Base-by-base conservation (phyloP, 2,888 invertebrate species). In the Watsonalla binaria region DNA sequence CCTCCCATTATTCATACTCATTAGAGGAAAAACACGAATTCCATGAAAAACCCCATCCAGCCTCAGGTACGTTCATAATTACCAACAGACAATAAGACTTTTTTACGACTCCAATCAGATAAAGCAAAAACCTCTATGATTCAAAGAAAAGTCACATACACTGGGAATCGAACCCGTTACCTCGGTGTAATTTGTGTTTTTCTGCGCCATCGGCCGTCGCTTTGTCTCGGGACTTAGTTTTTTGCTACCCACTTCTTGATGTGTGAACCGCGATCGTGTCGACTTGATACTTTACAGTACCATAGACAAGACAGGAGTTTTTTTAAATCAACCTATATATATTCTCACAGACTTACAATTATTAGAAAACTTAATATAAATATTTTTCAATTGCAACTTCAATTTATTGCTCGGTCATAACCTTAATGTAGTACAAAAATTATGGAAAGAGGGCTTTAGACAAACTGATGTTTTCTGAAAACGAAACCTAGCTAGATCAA, bases 101-200 rank as follows among this genome's bases (percentile, higher is more conserved):
- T 42, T 42, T 42, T 68, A 62, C 60, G 60, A 59, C 68, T 70
- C 66, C 63, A 61, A 68, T 70, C 65, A 65, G 65, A 66, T 62
- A 59, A 47, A 48, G 55, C 56, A 58, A 75, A 78, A 83, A 81
- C 79, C 63, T 58, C 52, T 45, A 45, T 54, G 65, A 72, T 78
- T 76, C 77, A 75, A 78, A 79, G 82, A 81, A 80, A 80, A 82
- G 73, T 76, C 70, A 64, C 75, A 77, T 74, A 74, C 75, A 80
- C 70, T 84, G 82, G 78, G 87, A 88, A 84, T 83, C 78, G 80
- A 84, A 84, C 76, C 78, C 76, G 77, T 74, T 78, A 78, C 78
- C 71, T 68, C 67, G 61, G 63, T 63, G 81, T 78, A 83, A 89
- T 86, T 88, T 86, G 80, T 77, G 83, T 89, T 90, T 89, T 90